These are phyloP conservation scores for Rousettus madagascariensis DNA, from an alignment of 2,797 vertebrate genomes.

Conservation along the genomic window DNA sequence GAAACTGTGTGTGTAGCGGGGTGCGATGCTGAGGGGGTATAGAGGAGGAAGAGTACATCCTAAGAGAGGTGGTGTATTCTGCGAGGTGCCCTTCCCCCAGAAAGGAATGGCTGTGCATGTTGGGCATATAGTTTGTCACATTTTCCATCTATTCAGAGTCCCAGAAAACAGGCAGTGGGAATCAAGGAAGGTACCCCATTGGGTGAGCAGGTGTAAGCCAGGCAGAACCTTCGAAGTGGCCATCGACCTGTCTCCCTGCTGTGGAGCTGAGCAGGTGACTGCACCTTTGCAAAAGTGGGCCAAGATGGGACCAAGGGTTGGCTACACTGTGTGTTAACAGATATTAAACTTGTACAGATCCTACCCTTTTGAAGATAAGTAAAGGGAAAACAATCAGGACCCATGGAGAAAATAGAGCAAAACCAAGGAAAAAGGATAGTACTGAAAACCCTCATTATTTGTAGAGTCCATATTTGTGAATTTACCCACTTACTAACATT, in stretches of 20 bases:
- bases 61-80: not conserved
- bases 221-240: not conserved
- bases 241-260: not conserved
- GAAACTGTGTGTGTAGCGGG: not conserved
- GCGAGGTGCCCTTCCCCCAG: not conserved
- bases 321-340: not conserved
- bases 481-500: not conserved
- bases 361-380: not conserved
- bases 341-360: not conserved
- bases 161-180: not conserved
- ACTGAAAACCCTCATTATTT: not conserved
- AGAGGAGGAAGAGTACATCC: not conserved
- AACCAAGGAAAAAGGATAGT: not conserved
- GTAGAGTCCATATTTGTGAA: not conserved
- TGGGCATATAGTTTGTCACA: not conserved
- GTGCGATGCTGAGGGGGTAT: not conserved
- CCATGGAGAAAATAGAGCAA: not conserved
- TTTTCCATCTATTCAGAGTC: not conserved
- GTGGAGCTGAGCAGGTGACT: too few relatives aligned
- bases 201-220: not conserved
- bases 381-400: not conserved
- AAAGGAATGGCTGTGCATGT: not conserved
- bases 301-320: not conserved
- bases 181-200: not conserved
- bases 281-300: not conserved